phyloP scores from a whole-genome alignment of 2,113 vertebrate species.

The Labrus mixtus region DNA sequence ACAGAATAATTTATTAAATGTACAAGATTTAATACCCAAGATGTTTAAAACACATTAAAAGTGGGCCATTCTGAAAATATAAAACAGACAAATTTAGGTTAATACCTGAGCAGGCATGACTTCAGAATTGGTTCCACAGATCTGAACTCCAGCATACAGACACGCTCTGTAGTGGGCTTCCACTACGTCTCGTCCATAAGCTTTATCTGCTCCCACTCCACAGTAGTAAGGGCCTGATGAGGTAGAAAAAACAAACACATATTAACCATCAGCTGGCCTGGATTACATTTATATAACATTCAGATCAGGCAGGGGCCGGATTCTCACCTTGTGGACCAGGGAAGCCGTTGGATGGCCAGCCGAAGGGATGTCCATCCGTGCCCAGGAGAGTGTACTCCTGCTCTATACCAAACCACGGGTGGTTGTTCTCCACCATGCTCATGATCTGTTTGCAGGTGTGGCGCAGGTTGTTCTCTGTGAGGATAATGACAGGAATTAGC shows the following conservation, averaged over 20 bases:
- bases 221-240: slow-evolving; percentile 94
- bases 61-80: background rate
- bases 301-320: too few species aligned
- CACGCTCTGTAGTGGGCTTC: slow-evolving; percentile 96
- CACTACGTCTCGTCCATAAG: slow-evolving; percentile 94
- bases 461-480: slow-evolving; percentile 91
- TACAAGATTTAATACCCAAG: background rate
- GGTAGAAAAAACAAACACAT: background rate
- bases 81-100: background rate
- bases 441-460: slow-evolving; percentile 89
- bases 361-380: slow-evolving; percentile 93
- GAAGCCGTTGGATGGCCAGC: slow-evolving; percentile 96
- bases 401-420: slow-evolving; percentile 97
- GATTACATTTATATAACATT: background rate
- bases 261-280: background rate
- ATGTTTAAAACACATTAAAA: background rate
- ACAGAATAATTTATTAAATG: background rate
- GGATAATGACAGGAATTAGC: background rate
- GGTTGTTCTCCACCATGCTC: slow-evolving; percentile 89
- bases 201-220: slow-evolving; percentile 94
- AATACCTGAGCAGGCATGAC: slow-evolving; percentile 98
- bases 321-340: slow-evolving; percentile 94
- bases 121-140: slow-evolving; percentile 96
- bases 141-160: slow-evolving; percentile 91
- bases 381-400: slow-evolving; percentile 95